phyloP scores from a whole-genome alignment of 35 echinoderm and acorn worm genomes.

The Lytechinus variegatus region DNA sequence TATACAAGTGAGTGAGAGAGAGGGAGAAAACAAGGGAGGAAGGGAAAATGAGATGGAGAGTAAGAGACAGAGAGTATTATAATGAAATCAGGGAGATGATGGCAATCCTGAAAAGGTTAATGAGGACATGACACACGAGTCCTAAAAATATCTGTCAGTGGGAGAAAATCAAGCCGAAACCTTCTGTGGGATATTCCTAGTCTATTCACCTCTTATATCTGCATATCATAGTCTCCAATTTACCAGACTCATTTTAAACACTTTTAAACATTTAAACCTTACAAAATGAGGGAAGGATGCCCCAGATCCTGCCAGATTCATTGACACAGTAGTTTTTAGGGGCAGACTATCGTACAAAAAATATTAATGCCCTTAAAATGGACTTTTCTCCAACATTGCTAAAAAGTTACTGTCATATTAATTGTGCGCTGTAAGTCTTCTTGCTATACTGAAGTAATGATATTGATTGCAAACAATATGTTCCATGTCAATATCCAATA shows the following conservation, averaged over 20 bases:
- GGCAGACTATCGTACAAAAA: no score
- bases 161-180: neutral
- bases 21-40: neutral
- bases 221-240: neutral
- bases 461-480: no score
- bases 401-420: no score
- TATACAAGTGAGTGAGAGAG: neutral
- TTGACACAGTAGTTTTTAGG: no score
- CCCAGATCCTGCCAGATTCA: no score
- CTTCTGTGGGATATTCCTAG: neutral
- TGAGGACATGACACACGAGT: neutral
- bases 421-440: no score
- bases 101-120: neutral
- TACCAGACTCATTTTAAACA: neutral
- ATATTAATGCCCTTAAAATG: no score
- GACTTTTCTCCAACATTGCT: no score
- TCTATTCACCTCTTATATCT: neutral
- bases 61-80: neutral
- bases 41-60: neutral
- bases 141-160: neutral
- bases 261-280: no score
- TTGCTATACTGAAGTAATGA: no score
- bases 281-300: no score
- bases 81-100: neutral
- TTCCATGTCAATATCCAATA: no score